Percentiles rank a stretch among this genome's conserved stretches.
phyloP scores from a whole-genome alignment of 2,797 vertebrate genomes.

The Lates japonicus region DNA sequence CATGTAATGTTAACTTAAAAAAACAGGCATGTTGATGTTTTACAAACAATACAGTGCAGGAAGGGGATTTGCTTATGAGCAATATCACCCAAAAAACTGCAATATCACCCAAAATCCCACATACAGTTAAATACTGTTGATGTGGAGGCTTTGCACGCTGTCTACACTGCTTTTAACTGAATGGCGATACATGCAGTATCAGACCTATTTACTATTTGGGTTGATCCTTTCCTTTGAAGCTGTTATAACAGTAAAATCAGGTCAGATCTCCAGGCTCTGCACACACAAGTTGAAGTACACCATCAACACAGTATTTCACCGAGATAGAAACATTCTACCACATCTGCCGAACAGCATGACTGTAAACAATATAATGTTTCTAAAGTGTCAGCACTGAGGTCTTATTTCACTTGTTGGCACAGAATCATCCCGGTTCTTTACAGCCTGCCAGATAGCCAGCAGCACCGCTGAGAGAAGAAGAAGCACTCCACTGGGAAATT shows the following conservation, averaged over 20 bases:
- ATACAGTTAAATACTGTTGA: neutral
- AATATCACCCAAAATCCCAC: neutral
- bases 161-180: slow-evolving; percentile 29
- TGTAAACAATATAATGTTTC: slow-evolving; percentile 61
- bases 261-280: slow-evolving; percentile 70
- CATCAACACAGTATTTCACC: slow-evolving; percentile 40
- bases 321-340: slow-evolving; percentile 44
- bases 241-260: slow-evolving; percentile 61
- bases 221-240: slow-evolving; percentile 59
- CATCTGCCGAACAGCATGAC: slow-evolving; percentile 27
- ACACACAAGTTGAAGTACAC: slow-evolving; percentile 37
- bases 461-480: slow-evolving; percentile 31
- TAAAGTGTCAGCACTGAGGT: slow-evolving; percentile 43
- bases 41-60: neutral
- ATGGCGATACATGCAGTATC: slow-evolving; percentile 25
- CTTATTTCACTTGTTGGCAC: slow-evolving; percentile 59
- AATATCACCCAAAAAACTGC: neutral
- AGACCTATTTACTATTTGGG: slow-evolving; percentile 46
- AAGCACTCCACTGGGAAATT: slow-evolving; percentile 47
- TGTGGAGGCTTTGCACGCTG: neutral
- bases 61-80: neutral
- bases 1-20: neutral
- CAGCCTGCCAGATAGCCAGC: slow-evolving; percentile 53
- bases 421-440: slow-evolving; percentile 48
- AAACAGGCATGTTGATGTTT: neutral